Evolutionary conservation across 2,888 invertebrate species (phyloP), one percentile per base, ranked within the genome.

Genomic region (Fissipunctia ypsillon): DNA sequence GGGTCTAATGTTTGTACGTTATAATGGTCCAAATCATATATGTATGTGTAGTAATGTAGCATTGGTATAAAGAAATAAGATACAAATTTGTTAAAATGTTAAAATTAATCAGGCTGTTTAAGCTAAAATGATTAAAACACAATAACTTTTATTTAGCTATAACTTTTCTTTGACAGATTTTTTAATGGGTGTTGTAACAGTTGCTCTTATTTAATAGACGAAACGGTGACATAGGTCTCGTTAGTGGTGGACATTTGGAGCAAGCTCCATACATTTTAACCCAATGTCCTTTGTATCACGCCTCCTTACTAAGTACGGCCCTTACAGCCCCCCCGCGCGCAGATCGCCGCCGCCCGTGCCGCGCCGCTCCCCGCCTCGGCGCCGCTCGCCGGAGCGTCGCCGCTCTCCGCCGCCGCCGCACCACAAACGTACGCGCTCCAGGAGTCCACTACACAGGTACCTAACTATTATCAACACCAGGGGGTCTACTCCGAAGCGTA

Each of bases 391-490:
- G 0, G 65, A 78, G 10, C 76, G 84, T 57, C 71, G 65, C 7
- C 81, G 64, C 52, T 70, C 79, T 2, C 61, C 69, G 25, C 45
- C 67, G 43, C 66, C 72, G 48, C 79, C 80, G 41, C 64, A 65
- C 1, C 71, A 70, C 43, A 70, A 59, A 3, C 79, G 76, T 1
- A 78, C 88, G 4, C 90, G 92, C 3, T 92, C 92, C 0, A 88
- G 92, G 35, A 94, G 93, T 74, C 93, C 93, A 0, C 35, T 89
- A 1, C 87, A 86, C n/a, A 88, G 90, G 93, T 93, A n/a, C 52
- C 4, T 38, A n/a, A 69, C 4, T 38, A 7, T 28, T 25, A 16
- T 7, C 3, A 3, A 48, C 45, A 16, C 31, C 28, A n/a, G n/a
- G n/a, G n/a, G n/a, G n/a, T n/a, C n/a, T n/a, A n/a, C n/a, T n/a